phyloP scores from a whole-genome alignment of 2,797 vertebrate species.

The Staurois parvus region DNA sequence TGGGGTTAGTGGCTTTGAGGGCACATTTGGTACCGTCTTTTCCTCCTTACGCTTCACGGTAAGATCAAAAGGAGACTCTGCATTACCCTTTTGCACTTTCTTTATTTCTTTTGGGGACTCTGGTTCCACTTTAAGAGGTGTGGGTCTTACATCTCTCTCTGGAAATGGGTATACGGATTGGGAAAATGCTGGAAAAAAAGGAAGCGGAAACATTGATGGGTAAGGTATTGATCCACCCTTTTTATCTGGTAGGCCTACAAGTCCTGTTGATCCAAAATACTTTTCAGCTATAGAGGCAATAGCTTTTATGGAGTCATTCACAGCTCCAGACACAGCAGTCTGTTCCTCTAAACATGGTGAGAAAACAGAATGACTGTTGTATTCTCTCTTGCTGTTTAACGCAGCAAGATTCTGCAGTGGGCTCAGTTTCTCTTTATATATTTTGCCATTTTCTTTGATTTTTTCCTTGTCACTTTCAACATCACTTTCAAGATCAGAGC shows the following conservation, averaged over 20 bases:
- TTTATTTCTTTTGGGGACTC: slow-evolving; percentile 88
- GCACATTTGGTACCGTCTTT: slow-evolving; percentile 79
- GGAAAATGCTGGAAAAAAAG: slow-evolving; percentile 98
- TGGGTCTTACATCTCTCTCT: slow-evolving; percentile 91
- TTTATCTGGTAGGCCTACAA: slow-evolving; percentile 96
- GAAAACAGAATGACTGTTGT: slow-evolving; percentile 88
- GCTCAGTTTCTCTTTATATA: slow-evolving; percentile 90
- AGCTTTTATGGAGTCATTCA: slow-evolving; percentile 99
- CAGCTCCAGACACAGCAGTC: slow-evolving; percentile 95
- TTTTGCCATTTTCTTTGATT: slow-evolving; percentile 93
- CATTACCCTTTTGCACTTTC: slow-evolving; percentile 85
- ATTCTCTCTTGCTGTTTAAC: slow-evolving; percentile 89
- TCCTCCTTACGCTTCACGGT: slow-evolving; percentile 95
- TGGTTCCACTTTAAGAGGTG: slow-evolving; percentile 87
- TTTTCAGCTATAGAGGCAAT: slow-evolving; percentile 99
- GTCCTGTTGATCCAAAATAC: slow-evolving; percentile 98
- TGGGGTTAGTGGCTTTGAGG: slow-evolving; percentile 82
- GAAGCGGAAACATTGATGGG: slow-evolving; percentile 97
- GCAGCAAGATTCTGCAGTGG: slow-evolving; percentile 85
- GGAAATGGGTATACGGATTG: slow-evolving; percentile 96
- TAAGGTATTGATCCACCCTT: slow-evolving; percentile 94
- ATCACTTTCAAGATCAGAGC: slow-evolving; percentile 98
- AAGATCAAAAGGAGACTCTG: slow-evolving; percentile 96
- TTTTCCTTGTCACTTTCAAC: slow-evolving; percentile 95
- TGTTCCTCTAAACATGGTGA: slow-evolving; percentile 94